A percentile compares a stretch with the other conserved stretches of the same genome.
Evolutionary conservation across 2,797 vertebrate species (phyloP).

Genomic region (Artibeus lituratus): DNA sequence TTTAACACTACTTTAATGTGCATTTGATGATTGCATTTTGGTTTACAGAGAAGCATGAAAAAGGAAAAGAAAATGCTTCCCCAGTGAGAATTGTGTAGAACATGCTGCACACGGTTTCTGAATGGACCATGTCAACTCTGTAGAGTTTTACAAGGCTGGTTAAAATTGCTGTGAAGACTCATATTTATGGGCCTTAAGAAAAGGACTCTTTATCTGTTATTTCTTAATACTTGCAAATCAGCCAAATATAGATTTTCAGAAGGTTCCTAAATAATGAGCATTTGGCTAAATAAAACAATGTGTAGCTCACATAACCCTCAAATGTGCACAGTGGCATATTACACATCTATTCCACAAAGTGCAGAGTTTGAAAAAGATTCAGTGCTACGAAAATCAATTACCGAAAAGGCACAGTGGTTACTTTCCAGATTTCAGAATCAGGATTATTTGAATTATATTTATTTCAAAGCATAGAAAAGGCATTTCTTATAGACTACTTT

Average conservation of each 20-base stretch:
- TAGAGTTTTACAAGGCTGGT: constrained; percentile 71
- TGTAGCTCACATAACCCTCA: constrained; percentile 72
- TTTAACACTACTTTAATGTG: constrained; percentile 60
- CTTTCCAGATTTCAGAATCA: constrained; percentile 49
- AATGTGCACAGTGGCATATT: constrained; percentile 67
- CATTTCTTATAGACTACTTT: constrained; percentile 52
- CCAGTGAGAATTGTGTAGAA: constrained; percentile 47
- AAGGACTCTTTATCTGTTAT: constrained; percentile 71
- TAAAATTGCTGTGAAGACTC: constrained; percentile 74
- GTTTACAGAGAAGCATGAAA: constrained; percentile 61
- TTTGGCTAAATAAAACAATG: constrained; percentile 71
- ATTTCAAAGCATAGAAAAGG: not conserved
- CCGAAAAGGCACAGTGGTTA: not conserved
- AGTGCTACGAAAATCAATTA: constrained; percentile 70
- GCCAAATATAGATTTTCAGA: constrained; percentile 74
- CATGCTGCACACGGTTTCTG: constrained; percentile 54
- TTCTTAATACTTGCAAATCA: constrained; percentile 70
- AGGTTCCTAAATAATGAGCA: constrained; percentile 80
- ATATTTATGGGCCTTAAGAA: constrained; percentile 75
- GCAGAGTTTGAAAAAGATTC: constrained; percentile 69
- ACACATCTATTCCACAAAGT: constrained; percentile 65
- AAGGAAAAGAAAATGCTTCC: constrained; percentile 68
- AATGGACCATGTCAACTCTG: constrained; percentile 66
- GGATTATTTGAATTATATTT: constrained; percentile 55
- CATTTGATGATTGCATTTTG: constrained; percentile 65